phyloP scores from a whole-genome alignment of 2,113 vertebrate species.

The Thalassoma bifasciatum region DNA sequence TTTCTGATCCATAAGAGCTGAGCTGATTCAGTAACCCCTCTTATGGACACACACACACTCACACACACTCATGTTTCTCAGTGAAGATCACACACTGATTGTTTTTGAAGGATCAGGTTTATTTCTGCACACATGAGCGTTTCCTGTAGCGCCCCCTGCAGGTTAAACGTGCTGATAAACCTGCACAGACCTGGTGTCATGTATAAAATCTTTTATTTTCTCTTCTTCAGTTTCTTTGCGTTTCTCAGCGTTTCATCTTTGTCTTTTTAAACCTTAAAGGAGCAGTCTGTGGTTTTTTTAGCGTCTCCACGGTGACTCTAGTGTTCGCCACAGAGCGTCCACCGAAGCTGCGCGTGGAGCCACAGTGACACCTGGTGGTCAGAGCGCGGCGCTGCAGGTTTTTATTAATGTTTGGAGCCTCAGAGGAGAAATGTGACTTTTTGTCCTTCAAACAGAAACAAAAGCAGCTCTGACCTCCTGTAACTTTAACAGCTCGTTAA shows the following conservation, averaged over 20 bases:
- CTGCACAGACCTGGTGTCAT: too few species aligned
- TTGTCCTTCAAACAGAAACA: neutral
- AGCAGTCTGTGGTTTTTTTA: too few species aligned
- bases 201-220: too few species aligned
- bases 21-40: constrained; percentile 20
- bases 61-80: neutral
- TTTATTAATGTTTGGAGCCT: constrained; percentile 45
- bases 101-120: too few species aligned
- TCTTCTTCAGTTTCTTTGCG: too few species aligned
- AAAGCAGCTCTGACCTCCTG: too few species aligned
- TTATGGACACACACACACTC: neutral
- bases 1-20: constrained; percentile 23
- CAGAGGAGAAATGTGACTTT: constrained; percentile 6
- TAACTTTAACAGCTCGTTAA: too few species aligned
- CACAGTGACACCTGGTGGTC: constrained; percentile 60
- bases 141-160: too few species aligned
- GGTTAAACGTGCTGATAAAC: too few species aligned
- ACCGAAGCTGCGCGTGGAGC: neutral
- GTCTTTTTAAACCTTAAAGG: neutral
- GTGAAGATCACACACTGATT: too few species aligned
- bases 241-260: too few species aligned
- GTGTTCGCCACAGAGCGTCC: neutral
- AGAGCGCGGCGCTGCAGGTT: rapidly evolving
- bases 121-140: too few species aligned
- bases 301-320: constrained; percentile 28